These are phyloP conservation scores for Phalacrocorax carbo DNA, from an alignment of 2,113 vertebrate species.

Conservation along the genomic window DNA sequence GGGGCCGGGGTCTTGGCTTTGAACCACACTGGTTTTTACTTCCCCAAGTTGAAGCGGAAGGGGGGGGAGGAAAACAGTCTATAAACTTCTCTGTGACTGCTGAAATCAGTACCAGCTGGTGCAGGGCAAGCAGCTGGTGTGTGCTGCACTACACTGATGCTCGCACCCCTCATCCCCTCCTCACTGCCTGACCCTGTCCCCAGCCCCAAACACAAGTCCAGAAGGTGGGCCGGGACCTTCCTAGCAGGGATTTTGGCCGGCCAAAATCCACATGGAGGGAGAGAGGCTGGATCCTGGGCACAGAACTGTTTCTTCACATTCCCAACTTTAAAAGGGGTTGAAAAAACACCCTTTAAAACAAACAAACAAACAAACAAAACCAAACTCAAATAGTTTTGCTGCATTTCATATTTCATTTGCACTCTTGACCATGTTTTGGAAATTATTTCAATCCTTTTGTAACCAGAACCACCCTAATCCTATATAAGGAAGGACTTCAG, in stretches of 20 bases:
- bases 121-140: not conserved
- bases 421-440: not conserved
- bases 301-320: not conserved
- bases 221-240: not conserved
- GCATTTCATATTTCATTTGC: not conserved
- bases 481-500: not conserved
- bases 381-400: not conserved
- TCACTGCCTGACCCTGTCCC: not conserved
- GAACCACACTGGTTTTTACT: not conserved
- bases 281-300: accelerated
- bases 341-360: not conserved
- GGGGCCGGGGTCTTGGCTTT: not conserved
- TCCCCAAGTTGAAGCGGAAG: not conserved
- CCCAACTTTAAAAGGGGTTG: not conserved
- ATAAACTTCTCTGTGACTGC: not conserved
- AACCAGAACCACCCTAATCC: not conserved
- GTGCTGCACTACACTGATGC: accelerated
- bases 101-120: not conserved
- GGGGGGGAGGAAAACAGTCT: not conserved
- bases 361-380: not conserved
- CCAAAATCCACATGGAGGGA: accelerated
- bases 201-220: not conserved
- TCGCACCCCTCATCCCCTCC: not conserved
- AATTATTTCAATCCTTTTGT: not conserved
- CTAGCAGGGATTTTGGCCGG: not conserved